Base-by-base conservation (phyloP, 2,888 invertebrate species). In the Alloscopus bannaensis region DNA sequence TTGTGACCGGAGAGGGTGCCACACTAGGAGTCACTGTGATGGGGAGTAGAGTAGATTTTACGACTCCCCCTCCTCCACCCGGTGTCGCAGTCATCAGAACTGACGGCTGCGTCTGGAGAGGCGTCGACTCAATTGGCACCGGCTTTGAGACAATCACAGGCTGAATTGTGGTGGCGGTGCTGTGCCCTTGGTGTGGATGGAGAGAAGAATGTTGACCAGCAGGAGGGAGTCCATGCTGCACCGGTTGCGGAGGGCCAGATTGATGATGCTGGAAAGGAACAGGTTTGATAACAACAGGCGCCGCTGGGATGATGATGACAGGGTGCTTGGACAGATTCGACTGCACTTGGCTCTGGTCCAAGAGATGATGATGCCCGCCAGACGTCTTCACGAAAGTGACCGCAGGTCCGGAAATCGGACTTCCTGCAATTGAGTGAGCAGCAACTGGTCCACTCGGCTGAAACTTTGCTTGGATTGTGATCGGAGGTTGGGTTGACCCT, bases 401-500 rank as follows among this genome's bases (percentile, higher is more conserved):
- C 11, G 76, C 60, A 26, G 76, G 68, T 20, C 68, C 76, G 13
- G 68, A n/a, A 18, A 76, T 68, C n/a, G 42, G 18, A 6, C 50
- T 31, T 16, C 50, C 62, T 6, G 36, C 8, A 18, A 76, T 59
- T 1, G 76, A 28, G 18, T 62, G 62, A n/a, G 57, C 16, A 11
- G 20, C 45, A n/a, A n/a, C n/a, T n/a, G 47, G 47, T 6, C 47
- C 47, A 31, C 47, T 26, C 13, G 68, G 50, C 22, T 76, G 76
- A 20, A 52, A 76, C n/a, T 76, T 76, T 18, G 76, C 42, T 47
- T 76, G 68, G 6, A 76, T 76, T 20, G 76, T 76, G 16, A 76
- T 76, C 11, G 77, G 77, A n/a, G 59, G 24, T 13, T 18, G 24
- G 3, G 45, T 68, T 22, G 69, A 69, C 2, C n/a, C 36, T 13